Base-by-base conservation (phyloP, 2,888 invertebrate genomes). In the Lasioglossum marginatum region DNA sequence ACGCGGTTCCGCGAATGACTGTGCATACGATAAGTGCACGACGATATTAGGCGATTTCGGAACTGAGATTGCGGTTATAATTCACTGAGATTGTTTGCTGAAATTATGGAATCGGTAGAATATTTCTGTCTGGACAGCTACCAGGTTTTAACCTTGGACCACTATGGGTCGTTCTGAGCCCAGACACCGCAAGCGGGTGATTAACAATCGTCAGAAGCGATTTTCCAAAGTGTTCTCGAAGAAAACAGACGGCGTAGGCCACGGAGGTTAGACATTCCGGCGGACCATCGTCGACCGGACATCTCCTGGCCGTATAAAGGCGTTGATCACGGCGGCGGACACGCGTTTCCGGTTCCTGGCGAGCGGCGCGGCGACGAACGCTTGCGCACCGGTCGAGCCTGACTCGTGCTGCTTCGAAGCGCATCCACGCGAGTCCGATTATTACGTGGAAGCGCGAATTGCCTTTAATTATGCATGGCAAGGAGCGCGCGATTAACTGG, bases 301-400 rank as follows among this genome's bases (percentile, higher is more conserved):
- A 89, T 91, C 90, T 88, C 84, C 82, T 86, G 87, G 87, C 86
- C 86, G 89, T 82, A 86, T 84, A 81, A 87, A 87, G 85, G 70
- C 87, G 83, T 87, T 81, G 87, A 81, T 87, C 88, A 71, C 63
- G 70, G 8, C 75, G 83, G 72, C 81, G 77, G 83, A 89, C 91
- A 91, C 91, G 92, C 86, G 91, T 87, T 92, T 92, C 92, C 92
- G 92, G 92, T 89, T 92, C 87, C 89, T 76, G 72, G 52, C 73
- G 77, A 27, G 68, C 68, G 43, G 37, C 71, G 45, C 48, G 23
- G n/a, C 52, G 52, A 80, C 81, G 48, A 75, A n/a, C 70, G 70
- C 66, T 31, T 31, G 34, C 66, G 60, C 63, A 78, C 75, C 79
- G 72, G 66, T 40, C 71, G 57, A 70, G 77, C 79, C 34, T 34